These are phyloP conservation scores for Petaurus breviceps DNA, from an alignment of 2,113 vertebrate species.

Conservation along the genomic window DNA sequence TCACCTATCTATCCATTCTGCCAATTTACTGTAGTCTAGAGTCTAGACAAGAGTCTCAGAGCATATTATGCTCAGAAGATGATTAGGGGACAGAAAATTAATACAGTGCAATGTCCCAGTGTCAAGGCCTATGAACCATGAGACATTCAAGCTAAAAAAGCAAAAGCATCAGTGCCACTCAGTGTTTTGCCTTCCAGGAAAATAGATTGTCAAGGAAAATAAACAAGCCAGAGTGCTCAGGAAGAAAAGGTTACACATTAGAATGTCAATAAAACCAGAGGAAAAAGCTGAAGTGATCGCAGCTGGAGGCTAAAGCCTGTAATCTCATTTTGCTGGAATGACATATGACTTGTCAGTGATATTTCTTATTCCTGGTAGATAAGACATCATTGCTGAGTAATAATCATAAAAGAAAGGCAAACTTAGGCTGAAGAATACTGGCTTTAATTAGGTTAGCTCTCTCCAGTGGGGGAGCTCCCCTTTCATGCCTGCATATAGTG, in stretches of 20 bases:
- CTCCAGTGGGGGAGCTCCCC: not conserved
- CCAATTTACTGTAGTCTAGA: not conserved
- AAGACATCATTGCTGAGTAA: slow-evolving; percentile 8
- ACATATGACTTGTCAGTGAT: slow-evolving; percentile 23
- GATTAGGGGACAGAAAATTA: slow-evolving; percentile 44
- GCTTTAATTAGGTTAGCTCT: slow-evolving; percentile 30
- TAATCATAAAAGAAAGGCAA: slow-evolving; percentile 51
- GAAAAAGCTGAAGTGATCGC: slow-evolving; percentile 9
- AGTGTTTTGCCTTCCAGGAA: slow-evolving; percentile 38
- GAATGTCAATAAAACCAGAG: slow-evolving; percentile 50
- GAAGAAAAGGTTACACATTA: slow-evolving; percentile 45
- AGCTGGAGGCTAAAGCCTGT: not conserved
- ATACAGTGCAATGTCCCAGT: slow-evolving; percentile 33
- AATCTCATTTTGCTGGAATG: slow-evolving; percentile 41
- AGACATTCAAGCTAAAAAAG: slow-evolving; percentile 33
- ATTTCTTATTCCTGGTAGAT: slow-evolving; percentile 23
- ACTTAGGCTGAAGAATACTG: not conserved
- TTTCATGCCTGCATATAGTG: slow-evolving; percentile 16
- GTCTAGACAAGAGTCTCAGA: not conserved
- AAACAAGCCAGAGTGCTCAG: slow-evolving; percentile 19
- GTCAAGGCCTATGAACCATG: not conserved
- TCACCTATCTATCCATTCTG: not conserved
- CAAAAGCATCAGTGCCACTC: slow-evolving; percentile 12
- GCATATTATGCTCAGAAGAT: slow-evolving; percentile 4
- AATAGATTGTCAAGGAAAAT: slow-evolving; percentile 52